Percentiles rank a stretch among this genome's conserved stretches.
phyloP scores from a whole-genome alignment of 2,113 vertebrate species.

The Mellivora capensis region DNA sequence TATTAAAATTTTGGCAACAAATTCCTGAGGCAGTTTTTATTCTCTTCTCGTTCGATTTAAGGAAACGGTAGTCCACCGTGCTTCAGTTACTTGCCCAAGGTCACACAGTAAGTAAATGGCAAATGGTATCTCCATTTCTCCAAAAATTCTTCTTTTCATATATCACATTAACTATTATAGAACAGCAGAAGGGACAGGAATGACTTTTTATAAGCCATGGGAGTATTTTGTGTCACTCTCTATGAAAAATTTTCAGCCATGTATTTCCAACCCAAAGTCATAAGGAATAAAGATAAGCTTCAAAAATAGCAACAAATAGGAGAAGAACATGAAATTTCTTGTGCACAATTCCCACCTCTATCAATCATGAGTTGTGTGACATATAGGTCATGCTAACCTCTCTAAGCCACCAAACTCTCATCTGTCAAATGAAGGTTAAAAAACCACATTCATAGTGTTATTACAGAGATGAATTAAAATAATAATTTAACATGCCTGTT shows the following conservation, averaged over 20 bases:
- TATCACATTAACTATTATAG: conserved; percentile 53
- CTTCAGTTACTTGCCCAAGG: conserved; percentile 44
- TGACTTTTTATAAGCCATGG: conserved; percentile 45
- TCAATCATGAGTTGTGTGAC: conserved; percentile 42
- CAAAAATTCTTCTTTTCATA: conserved; percentile 44
- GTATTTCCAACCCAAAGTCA: conserved; percentile 43
- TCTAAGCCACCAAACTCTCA: conserved; percentile 12
- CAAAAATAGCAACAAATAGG: conserved; percentile 48
- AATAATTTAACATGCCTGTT: not conserved
- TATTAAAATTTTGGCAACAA: conserved; percentile 5
- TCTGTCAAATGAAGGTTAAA: conserved; percentile 6
- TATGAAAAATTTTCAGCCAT: conserved; percentile 63
- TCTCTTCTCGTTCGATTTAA: not conserved
- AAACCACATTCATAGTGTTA: not conserved
- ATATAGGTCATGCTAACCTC: conserved; percentile 42
- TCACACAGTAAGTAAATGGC: conserved; percentile 50
- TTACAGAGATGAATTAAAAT: conserved; percentile 8
- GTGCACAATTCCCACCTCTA: conserved; percentile 54
- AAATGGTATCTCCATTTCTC: conserved; percentile 39
- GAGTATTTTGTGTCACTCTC: conserved; percentile 65
- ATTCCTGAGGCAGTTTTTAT: conserved; percentile 3
- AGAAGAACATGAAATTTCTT: conserved; percentile 51
- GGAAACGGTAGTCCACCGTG: not conserved
- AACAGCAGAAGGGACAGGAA: conserved; percentile 23
- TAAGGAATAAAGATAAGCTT: conserved; percentile 67